Conservation (phyloP, 2,113 vertebrate species). For the Rhynchopsitta pachyrhyncha region DNA sequence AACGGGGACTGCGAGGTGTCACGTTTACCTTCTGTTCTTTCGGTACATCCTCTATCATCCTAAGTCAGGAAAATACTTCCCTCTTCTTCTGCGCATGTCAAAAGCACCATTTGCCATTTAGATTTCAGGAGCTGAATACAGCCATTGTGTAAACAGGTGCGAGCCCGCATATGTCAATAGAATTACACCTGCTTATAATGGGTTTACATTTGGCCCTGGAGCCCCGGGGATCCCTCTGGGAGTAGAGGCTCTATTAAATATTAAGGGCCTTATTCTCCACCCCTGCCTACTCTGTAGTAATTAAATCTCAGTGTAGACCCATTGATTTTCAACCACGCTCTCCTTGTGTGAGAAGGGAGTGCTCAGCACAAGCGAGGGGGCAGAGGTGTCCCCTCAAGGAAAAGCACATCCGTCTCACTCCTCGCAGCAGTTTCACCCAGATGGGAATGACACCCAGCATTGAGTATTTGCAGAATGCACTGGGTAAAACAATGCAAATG, state of each 20-base stretch:
- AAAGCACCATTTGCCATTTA: constrained; percentile 22
- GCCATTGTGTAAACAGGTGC: constrained; percentile 17
- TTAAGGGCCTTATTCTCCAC: constrained; percentile 55
- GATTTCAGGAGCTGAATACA: constrained; percentile 2
- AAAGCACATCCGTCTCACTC: neutral
- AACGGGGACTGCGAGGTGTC: neutral
- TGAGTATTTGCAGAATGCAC: neutral
- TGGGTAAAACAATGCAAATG: neutral
- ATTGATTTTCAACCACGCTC: neutral
- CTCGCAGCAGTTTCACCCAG: neutral
- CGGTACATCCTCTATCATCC: neutral
- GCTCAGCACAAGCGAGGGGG: neutral
- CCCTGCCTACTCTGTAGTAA: constrained; percentile 11
- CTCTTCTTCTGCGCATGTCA: neutral
- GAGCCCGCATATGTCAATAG: constrained; percentile 15
- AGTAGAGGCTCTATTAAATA: constrained; percentile 56
- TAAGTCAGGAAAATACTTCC: neutral
- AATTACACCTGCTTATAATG: constrained; percentile 52
- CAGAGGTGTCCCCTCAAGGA: neutral
- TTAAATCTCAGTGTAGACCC: constrained; percentile 36
- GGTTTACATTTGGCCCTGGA: constrained; percentile 51
- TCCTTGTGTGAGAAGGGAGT: neutral
- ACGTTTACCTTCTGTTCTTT: constrained; percentile 13
- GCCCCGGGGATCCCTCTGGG: constrained; percentile 14
- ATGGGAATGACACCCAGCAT: neutral